Evolutionary conservation across 2,797 vertebrate genomes (phyloP).

Genomic region (Danio albolineatus): DNA sequence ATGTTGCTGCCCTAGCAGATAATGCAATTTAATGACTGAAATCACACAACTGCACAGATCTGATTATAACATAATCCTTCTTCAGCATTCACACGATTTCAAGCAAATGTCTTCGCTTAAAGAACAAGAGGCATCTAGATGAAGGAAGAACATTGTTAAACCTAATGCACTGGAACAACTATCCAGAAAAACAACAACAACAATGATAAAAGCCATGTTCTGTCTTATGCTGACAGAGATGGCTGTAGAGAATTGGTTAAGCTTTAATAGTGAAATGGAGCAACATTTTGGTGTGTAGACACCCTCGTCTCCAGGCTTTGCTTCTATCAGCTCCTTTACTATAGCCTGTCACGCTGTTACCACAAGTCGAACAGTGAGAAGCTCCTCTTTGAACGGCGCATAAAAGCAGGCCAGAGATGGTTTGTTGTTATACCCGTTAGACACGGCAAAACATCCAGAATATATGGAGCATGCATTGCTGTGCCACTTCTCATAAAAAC

Average conservation of each 20-base stretch:
- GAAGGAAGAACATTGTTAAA: background rate
- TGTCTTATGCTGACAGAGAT: background rate
- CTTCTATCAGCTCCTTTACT: slow-evolving; percentile 25
- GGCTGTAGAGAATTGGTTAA: background rate
- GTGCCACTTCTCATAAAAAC: background rate
- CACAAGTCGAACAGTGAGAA: slow-evolving; percentile 30
- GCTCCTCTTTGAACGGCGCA: slow-evolving; percentile 44
- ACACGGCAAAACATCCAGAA: slow-evolving; percentile 34
- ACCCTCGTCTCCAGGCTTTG: background rate
- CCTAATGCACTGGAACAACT: background rate
- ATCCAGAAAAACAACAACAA: background rate
- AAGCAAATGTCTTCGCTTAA: background rate
- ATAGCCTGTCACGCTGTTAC: slow-evolving; percentile 10
- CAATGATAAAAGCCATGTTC: background rate
- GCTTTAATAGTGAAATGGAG: slow-evolving; percentile 22
- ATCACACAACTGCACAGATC: background rate
- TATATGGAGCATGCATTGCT: background rate
- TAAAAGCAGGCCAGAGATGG: slow-evolving; percentile 37
- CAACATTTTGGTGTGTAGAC: background rate
- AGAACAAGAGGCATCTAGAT: background rate
- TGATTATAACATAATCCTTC: background rate
- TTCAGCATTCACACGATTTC: slow-evolving; percentile 7
- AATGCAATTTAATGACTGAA: background rate
- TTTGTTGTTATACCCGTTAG: slow-evolving; percentile 29
- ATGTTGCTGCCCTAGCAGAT: background rate